Evolutionary conservation across 2,888 invertebrate species (phyloP).

Genomic region (Cephalotes varians): DNA sequence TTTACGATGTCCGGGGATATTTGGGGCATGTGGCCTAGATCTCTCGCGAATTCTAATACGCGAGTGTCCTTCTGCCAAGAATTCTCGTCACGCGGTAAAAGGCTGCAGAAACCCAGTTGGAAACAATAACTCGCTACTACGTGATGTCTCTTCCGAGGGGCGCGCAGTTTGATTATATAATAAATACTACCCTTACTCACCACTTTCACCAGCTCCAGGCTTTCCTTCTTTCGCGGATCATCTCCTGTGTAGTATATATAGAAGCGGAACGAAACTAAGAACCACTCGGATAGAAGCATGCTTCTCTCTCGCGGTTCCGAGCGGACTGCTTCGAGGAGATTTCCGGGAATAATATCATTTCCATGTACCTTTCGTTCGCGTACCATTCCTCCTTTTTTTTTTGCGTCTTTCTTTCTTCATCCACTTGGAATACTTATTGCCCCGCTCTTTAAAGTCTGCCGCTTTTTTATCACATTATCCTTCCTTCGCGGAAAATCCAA

Average conservation of each 20-base stretch:
- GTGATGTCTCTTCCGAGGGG: conserved; percentile 76
- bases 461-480: conserved; percentile 12
- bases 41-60: conserved; percentile 40
- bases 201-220: background rate
- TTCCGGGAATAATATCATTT: conserved; percentile 61
- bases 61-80: conserved; percentile 34
- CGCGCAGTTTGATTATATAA: conserved; percentile 70
- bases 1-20: conserved; percentile 31
- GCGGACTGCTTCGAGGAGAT: conserved; percentile 59
- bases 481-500: background rate
- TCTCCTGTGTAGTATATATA: background rate
- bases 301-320: conserved; percentile 20
- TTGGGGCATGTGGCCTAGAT: conserved; percentile 7
- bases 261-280: conserved; percentile 2
- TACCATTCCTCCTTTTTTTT: background rate
- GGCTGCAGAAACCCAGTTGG: conserved; percentile 72
- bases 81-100: conserved; percentile 81
- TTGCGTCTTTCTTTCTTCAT: conserved; percentile 20
- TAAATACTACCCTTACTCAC: conserved; percentile 67
- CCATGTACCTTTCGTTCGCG: conserved; percentile 50
- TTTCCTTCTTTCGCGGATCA: background rate
- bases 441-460: background rate
- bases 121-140: conserved; percentile 81
- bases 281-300: conserved; percentile 25
- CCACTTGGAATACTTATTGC: conserved; percentile 42